Conservation (phyloP, 2,113 vertebrate species). For the Petrocephalus microphthalmus region DNA sequence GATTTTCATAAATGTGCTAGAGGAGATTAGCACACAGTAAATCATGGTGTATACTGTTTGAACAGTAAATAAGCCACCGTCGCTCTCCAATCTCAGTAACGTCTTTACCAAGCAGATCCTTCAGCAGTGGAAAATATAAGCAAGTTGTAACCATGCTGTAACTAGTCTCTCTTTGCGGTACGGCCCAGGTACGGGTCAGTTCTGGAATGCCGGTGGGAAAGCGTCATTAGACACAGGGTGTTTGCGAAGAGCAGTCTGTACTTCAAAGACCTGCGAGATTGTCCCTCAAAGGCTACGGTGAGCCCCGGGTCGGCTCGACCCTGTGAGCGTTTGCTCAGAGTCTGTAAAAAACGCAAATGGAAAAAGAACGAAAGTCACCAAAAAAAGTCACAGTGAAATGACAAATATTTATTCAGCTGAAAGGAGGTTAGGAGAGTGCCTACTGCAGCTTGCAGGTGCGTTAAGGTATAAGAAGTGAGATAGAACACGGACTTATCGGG, state of each 20-base stretch:
- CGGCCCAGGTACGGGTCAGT: background rate
- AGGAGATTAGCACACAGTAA: background rate
- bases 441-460: slow-evolving; percentile 44
- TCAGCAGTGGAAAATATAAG: background rate
- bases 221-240: background rate
- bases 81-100: background rate
- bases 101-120: background rate
- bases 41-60: background rate
- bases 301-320: background rate
- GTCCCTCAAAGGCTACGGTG: background rate
- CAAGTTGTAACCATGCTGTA: background rate
- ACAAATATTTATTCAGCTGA: slow-evolving; percentile 56
- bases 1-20: background rate
- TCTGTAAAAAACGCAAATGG: slow-evolving; percentile 6
- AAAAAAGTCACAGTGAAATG: slow-evolving; percentile 22
- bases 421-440: slow-evolving; percentile 30
- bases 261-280: background rate
- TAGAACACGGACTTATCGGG: slow-evolving; percentile 53
- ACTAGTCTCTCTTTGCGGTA: background rate
- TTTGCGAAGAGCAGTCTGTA: slow-evolving; percentile 22
- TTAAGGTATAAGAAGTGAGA: slow-evolving; percentile 52
- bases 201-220: background rate
- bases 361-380: background rate
- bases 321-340: background rate
- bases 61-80: background rate